Base-by-base conservation (phyloP, 2,797 vertebrate genomes). In the Lagocephalus sceleratus region DNA sequence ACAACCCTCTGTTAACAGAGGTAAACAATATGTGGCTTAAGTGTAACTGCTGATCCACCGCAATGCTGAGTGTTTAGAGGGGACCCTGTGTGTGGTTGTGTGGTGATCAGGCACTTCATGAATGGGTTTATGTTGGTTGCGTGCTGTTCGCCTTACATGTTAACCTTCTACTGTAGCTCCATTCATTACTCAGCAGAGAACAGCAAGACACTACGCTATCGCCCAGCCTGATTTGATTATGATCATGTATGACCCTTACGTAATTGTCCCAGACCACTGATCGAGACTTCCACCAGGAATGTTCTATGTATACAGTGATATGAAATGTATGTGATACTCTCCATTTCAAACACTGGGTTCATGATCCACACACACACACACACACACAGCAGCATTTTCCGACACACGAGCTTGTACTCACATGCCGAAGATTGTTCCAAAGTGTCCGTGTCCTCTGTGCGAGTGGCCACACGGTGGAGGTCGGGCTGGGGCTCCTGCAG, bases 371-470 rank as follows among this genome's bases (percentile, higher is more conserved):
- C n/a, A n/a, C n/a, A n/a, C n/a, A n/a, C n/a, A n/a, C n/a, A n/a
- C n/a, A n/a, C n/a, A n/a, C n/a, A 3, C 17, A 42, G 9, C 19
- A 17, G 14, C 10, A 45, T 62, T 16, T 22, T 20, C 5, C 49
- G 19, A 43, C 15, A 1, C 45, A 5, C 23, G 8, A 23, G 16
- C 23, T 45, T 47, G 23, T 82, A 91, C 91, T 90, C 78, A 92
- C 91, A 87, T 68, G 78, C 76, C 52, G 80, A 83, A 25, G 89
- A 69, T 63, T 63, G 71, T 44, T 88, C 88, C 51, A 65, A 61
- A 54, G 54, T 25, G 41, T 78, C 60, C 20, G 69, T 43, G 20
- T 81, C 73, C 47, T 71, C 78, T 5, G 60, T 20, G 65, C 73
- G 70, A 46, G 54, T 63, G 20, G 29, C 57, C 29, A 60, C 26